These are phyloP conservation scores for Corticium candelabrum DNA, from an alignment of 37 sponge, comb jelly and placozoan genomes.

Conservation along the genomic window DNA sequence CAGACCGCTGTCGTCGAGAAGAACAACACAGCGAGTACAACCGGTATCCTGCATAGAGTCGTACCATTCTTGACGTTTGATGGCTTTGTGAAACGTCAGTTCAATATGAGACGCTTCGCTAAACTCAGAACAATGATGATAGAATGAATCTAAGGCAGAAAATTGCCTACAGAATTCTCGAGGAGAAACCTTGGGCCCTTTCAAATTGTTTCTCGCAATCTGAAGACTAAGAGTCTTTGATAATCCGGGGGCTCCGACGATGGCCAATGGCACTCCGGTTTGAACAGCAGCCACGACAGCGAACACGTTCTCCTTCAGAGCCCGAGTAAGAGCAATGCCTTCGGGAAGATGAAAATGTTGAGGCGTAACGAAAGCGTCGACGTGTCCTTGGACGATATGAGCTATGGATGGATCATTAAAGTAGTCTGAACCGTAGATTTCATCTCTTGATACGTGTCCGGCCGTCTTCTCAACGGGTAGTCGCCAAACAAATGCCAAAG, in stretches of 20 bases:
- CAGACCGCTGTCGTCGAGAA: slow-evolving; percentile 5
- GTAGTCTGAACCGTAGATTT: not conserved
- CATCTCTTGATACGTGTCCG: not conserved
- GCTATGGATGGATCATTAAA: not conserved
- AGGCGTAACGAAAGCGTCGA: not conserved
- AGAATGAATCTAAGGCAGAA: not conserved
- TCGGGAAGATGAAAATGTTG: not conserved
- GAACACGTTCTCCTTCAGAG: slow-evolving; percentile 5
- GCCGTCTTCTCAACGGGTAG: not conserved
- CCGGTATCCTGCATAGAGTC: not conserved
- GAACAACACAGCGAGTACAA: not conserved
- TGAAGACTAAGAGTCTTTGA: not conserved
- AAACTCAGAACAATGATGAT: not conserved
- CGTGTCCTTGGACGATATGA: not conserved
- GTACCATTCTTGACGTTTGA: not conserved
- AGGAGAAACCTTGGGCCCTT: not conserved
- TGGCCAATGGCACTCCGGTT: not conserved
- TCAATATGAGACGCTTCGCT: not conserved
- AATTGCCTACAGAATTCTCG: not conserved
- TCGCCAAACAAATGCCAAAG: not conserved
- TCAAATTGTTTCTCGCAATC: not conserved
- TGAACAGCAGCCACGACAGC: not conserved
- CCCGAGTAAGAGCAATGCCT: not conserved
- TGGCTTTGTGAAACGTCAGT: not conserved
- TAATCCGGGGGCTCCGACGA: not conserved